phyloP scores from a whole-genome alignment of 2,888 invertebrate genomes.

The Idaea biselata region DNA sequence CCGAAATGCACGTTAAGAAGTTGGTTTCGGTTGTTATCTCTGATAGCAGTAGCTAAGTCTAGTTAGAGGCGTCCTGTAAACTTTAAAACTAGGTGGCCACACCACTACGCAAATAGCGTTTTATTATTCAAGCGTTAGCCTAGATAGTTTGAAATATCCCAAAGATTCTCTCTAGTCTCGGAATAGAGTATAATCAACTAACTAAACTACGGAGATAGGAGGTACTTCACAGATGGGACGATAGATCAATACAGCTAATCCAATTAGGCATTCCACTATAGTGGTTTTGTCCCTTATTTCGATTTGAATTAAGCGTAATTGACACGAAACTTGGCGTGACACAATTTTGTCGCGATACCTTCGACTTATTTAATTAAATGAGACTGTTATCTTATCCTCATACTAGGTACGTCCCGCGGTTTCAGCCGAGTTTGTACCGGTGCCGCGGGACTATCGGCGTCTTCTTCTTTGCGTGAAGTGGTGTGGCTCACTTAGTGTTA shows the following conservation, averaged over 20 bases:
- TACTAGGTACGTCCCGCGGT: conserved; percentile 1
- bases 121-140: too few species aligned
- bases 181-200: background rate
- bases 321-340: conserved; percentile 69
- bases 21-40: too few species aligned
- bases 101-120: too few species aligned
- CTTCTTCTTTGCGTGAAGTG: too few species aligned
- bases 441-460: too few species aligned
- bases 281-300: conserved; percentile 47
- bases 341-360: conserved; percentile 41
- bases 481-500: too few species aligned
- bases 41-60: too few species aligned
- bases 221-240: background rate
- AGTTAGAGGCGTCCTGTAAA: too few species aligned
- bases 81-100: too few species aligned
- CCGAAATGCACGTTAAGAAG: too few species aligned
- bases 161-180: background rate
- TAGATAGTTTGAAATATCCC: background rate
- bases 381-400: conserved; percentile 25
- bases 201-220: background rate
- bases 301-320: conserved; percentile 58
- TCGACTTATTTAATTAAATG: conserved; percentile 29
- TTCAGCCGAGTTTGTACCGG: background rate
- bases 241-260: conserved; percentile 38
- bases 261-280: conserved; percentile 49